These are phyloP conservation scores for Spatula versicolor DNA, from an alignment of 2,797 vertebrate species.

Conservation along the genomic window DNA sequence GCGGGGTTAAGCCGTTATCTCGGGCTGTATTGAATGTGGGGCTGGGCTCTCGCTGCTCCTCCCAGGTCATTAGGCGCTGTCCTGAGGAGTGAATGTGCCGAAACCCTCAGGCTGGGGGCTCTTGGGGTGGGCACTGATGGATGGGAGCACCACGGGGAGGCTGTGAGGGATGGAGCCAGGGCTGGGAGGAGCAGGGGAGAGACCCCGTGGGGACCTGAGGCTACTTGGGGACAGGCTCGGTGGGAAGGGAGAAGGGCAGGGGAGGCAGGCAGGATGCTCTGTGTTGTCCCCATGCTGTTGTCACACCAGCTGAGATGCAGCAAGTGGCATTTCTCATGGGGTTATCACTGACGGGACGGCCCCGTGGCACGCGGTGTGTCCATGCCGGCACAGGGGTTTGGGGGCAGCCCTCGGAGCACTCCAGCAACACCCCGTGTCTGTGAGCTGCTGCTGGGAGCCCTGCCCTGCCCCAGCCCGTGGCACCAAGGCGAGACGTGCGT, in stretches of 20 bases:
- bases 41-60: neutral
- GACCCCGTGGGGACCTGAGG: fast-evolving
- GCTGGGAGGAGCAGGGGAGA: neutral
- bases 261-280: neutral
- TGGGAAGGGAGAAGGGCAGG: neutral
- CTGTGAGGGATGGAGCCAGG: neutral
- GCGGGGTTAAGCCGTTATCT: neutral
- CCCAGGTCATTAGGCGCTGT: neutral
- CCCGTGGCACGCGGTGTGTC: neutral
- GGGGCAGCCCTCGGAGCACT: neutral
- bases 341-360: neutral
- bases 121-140: neutral
- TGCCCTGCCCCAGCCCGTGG: neutral
- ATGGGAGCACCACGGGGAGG: neutral
- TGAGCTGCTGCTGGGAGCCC: neutral
- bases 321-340: fast-evolving
- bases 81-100: neutral
- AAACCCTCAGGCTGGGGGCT: neutral
- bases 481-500: neutral
- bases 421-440: neutral
- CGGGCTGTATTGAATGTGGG: fast-evolving
- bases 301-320: neutral
- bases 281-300: neutral
- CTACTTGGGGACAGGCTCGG: neutral
- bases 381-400: neutral